A percentile compares a stretch with the other conserved stretches of the same genome.
These are phyloP conservation scores for Thaumatotibia leucotreta DNA, from an alignment of 1,140 invertebrate genomes.

Conservation along the genomic window DNA sequence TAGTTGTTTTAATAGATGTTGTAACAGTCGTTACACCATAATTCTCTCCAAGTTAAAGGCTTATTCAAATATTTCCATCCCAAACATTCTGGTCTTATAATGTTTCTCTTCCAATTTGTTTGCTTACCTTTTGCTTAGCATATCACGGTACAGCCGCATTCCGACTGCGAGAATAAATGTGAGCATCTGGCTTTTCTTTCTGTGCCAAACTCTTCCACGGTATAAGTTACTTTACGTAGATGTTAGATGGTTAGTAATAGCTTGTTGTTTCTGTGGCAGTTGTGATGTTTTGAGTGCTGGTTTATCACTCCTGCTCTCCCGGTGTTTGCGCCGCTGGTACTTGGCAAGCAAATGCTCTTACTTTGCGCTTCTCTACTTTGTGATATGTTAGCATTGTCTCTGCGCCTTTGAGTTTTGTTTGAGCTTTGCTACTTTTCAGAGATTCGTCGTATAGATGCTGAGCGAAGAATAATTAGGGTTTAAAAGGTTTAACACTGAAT, in stretches of 20 bases:
- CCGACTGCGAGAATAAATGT: conserved; percentile 60
- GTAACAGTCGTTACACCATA: neutral
- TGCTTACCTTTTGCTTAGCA: conserved; percentile 69
- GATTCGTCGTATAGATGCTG: neutral
- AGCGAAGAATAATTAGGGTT: neutral
- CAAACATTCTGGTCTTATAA: conserved; percentile 20
- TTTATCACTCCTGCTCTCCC: conserved; percentile 50
- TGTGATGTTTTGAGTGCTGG: conserved; percentile 16
- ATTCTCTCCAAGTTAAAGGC: neutral
- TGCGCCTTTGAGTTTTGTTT: conserved; percentile 51
- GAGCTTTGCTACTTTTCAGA: conserved; percentile 31
- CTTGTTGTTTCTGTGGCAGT: neutral
- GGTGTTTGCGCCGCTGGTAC: conserved; percentile 64
- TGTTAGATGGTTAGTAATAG: neutral
- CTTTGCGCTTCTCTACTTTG: conserved; percentile 57
- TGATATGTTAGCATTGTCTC: conserved; percentile 57
- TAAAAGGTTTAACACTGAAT: neutral
- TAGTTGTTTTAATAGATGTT: neutral
- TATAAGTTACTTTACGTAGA: conserved; percentile 17
- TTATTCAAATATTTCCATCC: conserved; percentile 1
- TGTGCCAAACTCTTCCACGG: neutral
- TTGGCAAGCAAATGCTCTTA: conserved; percentile 61
- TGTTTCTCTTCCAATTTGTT: conserved; percentile 57
- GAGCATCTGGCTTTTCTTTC: conserved; percentile 51
- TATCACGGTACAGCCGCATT: conserved; percentile 63